Conservation (phyloP, 2,113 vertebrate species). For the Corythoichthys intestinalis region DNA sequence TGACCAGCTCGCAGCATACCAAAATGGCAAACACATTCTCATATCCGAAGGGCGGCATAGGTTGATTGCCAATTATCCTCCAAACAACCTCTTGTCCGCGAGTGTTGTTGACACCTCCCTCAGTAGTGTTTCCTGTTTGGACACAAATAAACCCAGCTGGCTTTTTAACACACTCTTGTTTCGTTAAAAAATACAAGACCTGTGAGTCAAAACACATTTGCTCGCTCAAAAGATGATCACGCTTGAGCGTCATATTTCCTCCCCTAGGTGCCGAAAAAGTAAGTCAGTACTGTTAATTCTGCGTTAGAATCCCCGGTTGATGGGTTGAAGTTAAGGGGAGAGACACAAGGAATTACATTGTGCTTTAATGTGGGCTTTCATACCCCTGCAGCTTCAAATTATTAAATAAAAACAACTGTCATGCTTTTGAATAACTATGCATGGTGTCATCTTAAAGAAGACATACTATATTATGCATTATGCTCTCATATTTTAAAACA, state of each 20-base stretch:
- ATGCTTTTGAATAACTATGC: not conserved
- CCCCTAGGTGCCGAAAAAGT: constrained; percentile 1
- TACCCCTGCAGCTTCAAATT: not conserved
- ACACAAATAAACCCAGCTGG: not conserved
- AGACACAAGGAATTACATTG: not conserved
- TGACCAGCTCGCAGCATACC: not conserved
- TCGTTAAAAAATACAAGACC: not conserved
- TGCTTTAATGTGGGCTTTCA: not conserved
- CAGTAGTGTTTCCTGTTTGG: not conserved
- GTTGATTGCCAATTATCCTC: constrained; percentile 13
- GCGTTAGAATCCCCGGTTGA: not conserved
- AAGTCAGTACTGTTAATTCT: constrained; percentile 7
- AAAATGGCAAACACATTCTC: constrained; percentile 2
- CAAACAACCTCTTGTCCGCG: not conserved
- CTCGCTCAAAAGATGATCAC: not conserved
- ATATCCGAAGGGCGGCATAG: not conserved
- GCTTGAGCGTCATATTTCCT: not conserved
- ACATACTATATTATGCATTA: not conserved
- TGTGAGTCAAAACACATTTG: not conserved
- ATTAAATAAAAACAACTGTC: not conserved
- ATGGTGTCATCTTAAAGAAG: not conserved
- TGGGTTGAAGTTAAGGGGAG: constrained; percentile 4
- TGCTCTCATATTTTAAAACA: not conserved
- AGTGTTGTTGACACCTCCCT: constrained; percentile 5
- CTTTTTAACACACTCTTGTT: constrained; percentile 2